Conservation (phyloP, 2,888 invertebrate genomes). For the Yponomeuta malinellus region DNA sequence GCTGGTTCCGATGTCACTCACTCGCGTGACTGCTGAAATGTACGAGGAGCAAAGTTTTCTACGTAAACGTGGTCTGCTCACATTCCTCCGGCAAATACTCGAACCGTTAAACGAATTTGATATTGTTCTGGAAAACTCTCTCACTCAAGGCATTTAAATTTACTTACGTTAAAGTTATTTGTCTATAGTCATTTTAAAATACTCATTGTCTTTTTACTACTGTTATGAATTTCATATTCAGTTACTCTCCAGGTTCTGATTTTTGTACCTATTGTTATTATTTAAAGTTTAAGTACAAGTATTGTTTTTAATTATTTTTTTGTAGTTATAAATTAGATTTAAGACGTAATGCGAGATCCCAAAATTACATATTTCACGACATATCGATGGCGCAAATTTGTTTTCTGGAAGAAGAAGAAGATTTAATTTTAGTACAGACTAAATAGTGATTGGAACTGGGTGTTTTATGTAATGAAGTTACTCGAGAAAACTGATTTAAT, state of each 20-base stretch:
- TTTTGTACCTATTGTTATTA: conserved; percentile 33
- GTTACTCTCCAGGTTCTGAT: conserved; percentile 41
- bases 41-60: conserved; percentile 98
- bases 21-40: conserved; percentile 93
- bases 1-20: conserved; percentile 92
- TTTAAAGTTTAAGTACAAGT: conserved; percentile 45
- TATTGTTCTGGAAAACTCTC: conserved; percentile 89
- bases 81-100: conserved; percentile 92
- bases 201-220: conserved; percentile 15
- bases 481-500: no score
- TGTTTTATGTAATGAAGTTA: no score
- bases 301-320: conserved; percentile 22
- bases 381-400: background rate
- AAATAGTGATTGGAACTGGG: no score
- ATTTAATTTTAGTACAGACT: no score
- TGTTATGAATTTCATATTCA: conserved; percentile 46
- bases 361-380: background rate
- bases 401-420: no score
- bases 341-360: background rate
- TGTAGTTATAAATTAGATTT: conserved; percentile 35
- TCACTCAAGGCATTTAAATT: conserved; percentile 77
- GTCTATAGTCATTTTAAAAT: conserved; percentile 5
- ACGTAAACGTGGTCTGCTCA: conserved; percentile 88
- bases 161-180: background rate
- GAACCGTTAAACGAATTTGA: conserved; percentile 93